phyloP scores from a whole-genome alignment of 2,113 vertebrate species.

The Tricholaema leucomelas region DNA sequence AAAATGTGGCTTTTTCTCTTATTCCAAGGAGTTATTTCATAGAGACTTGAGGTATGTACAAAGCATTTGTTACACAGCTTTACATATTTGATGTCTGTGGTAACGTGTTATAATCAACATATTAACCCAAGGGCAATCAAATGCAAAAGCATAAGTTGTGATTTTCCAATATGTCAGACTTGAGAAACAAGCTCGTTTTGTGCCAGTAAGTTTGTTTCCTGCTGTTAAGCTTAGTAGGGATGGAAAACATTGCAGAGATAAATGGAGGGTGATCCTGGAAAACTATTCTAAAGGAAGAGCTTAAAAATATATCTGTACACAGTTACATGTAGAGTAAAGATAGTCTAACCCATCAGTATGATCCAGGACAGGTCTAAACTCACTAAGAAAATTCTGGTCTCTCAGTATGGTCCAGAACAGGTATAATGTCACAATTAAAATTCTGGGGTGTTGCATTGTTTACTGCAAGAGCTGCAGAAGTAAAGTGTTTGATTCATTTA shows the following conservation, averaged over 20 bases:
- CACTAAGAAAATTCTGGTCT: neutral
- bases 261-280: neutral
- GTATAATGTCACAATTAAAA: too few relatives aligned
- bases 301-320: neutral
- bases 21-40: neutral
- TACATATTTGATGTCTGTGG: neutral
- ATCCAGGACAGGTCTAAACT: neutral
- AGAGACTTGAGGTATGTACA: neutral
- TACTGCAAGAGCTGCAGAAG: neutral
- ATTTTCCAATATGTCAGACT: neutral
- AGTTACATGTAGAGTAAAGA: slow-evolving; percentile 8
- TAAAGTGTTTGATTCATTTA: neutral
- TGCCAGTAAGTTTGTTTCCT: neutral
- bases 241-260: neutral
- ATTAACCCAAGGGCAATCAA: neutral
- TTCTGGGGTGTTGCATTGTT: neutral
- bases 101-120: neutral
- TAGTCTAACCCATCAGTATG: neutral
- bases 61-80: neutral
- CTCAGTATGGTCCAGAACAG: too few relatives aligned
- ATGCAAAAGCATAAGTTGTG: neutral
- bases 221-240: neutral
- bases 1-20: neutral
- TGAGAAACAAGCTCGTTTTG: neutral
- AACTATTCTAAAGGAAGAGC: slow-evolving; percentile 26